phyloP scores from a whole-genome alignment of 2,113 vertebrate genomes.

The Microcebus lehilahytsara region DNA sequence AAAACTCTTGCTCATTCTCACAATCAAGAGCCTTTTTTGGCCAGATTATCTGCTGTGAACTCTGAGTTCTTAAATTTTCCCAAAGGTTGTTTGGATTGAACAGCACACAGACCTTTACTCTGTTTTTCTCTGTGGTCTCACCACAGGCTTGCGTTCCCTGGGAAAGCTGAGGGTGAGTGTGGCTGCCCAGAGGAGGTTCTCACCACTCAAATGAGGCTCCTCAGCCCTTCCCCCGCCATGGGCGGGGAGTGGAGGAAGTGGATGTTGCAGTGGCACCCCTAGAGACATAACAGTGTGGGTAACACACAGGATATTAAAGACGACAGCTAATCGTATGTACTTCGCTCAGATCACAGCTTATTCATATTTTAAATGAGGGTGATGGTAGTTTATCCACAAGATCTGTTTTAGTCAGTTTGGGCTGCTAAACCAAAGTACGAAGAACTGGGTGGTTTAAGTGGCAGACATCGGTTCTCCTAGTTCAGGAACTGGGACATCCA shows the following conservation, averaged over 20 bases:
- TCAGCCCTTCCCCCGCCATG: not conserved
- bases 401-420: not conserved
- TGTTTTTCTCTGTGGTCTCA: not conserved
- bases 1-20: not conserved
- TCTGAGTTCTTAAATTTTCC: not conserved
- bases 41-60: not conserved
- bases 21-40: not conserved
- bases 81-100: not conserved
- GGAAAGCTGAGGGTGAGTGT: not conserved
- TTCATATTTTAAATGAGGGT: not conserved
- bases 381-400: not conserved
- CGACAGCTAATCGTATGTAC: not conserved
- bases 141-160: not conserved
- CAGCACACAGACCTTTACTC: not conserved
- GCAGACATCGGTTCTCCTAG: not conserved
- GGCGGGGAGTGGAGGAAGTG: no score
- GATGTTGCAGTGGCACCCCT: not conserved
- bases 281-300: not conserved
- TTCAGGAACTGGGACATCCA: not conserved
- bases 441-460: not conserved
- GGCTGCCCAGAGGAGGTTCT: not conserved
- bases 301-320: not conserved
- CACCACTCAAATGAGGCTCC: not conserved
- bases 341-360: not conserved
- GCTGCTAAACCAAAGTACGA: not conserved